Conservation (phyloP, 2,113 vertebrate species). For the Picathartes gymnocephalus region DNA sequence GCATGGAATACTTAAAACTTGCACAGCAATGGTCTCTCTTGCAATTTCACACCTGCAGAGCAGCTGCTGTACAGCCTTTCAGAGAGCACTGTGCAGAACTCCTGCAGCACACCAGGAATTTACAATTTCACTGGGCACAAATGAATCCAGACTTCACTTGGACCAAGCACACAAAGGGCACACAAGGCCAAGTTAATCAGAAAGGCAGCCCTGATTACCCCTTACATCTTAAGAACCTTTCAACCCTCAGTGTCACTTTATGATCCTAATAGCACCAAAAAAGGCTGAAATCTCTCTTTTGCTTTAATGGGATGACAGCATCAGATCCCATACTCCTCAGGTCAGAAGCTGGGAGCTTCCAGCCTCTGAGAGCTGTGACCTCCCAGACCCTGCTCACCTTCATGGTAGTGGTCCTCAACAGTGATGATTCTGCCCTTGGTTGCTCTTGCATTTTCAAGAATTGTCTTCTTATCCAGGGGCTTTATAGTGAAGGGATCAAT, state of each 20-base stretch:
- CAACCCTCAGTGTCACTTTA: not conserved
- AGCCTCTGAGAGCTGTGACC: not conserved
- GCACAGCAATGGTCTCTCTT: not conserved
- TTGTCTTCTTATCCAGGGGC: constrained; percentile 89
- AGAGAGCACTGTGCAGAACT: not conserved
- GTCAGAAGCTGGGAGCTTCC: not conserved
- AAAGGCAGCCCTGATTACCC: not conserved
- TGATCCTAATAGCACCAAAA: not conserved
- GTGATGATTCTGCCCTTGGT: constrained; percentile 90
- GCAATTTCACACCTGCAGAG: not conserved
- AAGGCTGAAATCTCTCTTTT: not conserved
- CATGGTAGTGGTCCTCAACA: constrained; percentile 93
- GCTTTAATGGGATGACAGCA: not conserved
- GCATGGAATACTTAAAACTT: not conserved
- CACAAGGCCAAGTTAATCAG: not conserved
- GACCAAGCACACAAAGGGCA: not conserved
- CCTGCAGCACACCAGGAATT: not conserved
- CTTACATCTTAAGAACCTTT: not conserved
- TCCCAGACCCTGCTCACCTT: constrained; percentile 72
- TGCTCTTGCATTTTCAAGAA: constrained; percentile 83
- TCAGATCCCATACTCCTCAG: not conserved
- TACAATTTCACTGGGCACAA: not conserved
- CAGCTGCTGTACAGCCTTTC: not conserved
- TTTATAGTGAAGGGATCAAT: constrained; percentile 94
- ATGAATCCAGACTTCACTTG: not conserved